A percentile compares a stretch with the other conserved stretches of the same genome.
Conservation (phyloP, 2,797 vertebrate genomes). For the Cuniculus paca region DNA sequence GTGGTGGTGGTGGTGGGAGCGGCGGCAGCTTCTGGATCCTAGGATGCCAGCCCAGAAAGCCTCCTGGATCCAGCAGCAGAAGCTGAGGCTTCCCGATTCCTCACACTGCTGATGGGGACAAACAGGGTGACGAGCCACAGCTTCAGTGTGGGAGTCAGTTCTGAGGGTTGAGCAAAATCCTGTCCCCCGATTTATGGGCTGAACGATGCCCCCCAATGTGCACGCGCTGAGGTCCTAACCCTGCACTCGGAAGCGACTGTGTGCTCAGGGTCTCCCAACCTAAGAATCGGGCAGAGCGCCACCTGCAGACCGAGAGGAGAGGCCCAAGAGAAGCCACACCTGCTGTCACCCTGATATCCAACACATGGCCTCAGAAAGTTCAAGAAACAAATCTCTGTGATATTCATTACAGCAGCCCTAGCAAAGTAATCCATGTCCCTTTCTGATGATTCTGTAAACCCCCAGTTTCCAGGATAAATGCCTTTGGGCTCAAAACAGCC, state of each 20-base stretch:
- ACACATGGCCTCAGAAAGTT: neutral
- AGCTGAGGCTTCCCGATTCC: no score
- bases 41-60: neutral
- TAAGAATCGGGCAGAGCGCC: neutral
- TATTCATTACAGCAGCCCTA: neutral
- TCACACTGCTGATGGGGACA: no score
- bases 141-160: no score
- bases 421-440: neutral
- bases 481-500: neutral
- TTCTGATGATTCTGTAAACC: neutral
- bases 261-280: no score
- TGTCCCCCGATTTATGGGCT: no score
- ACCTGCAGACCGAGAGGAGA: neutral
- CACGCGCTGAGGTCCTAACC: neutral
- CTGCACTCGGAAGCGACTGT: no score
- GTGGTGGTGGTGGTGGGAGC: no score
- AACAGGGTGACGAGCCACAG: no score
- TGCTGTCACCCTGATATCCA: neutral
- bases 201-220: neutral
- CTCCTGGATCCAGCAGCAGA: no score
- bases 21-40: neutral
- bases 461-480: neutral
- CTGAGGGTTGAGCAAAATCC: no score
- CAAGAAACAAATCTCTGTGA: neutral
- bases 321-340: neutral